Conservation (phyloP, 2,113 vertebrate species). For the Gulo gulo region DNA sequence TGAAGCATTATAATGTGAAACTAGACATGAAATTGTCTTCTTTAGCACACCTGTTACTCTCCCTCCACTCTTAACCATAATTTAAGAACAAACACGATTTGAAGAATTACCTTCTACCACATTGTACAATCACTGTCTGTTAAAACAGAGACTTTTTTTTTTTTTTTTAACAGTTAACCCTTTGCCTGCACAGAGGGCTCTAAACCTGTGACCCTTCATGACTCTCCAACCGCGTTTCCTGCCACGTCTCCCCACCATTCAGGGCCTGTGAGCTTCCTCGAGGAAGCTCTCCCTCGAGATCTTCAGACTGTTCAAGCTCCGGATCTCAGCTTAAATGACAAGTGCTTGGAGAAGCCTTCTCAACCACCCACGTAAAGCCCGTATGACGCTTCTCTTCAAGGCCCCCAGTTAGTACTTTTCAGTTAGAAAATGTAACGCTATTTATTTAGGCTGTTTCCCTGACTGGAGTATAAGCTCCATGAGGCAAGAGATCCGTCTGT, state of each 20-base stretch:
- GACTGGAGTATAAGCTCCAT: background rate
- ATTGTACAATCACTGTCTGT: background rate
- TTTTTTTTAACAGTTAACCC: background rate
- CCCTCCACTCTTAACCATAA: background rate
- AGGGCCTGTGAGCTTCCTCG: background rate
- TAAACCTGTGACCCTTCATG: background rate
- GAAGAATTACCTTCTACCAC: background rate
- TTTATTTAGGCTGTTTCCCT: background rate
- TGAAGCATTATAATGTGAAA: background rate
- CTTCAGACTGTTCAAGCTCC: background rate
- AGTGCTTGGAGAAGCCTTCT: background rate
- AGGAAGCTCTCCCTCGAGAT: background rate
- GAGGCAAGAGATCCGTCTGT: background rate
- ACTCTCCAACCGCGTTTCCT: background rate
- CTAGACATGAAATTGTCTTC: background rate
- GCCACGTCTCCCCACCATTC: background rate
- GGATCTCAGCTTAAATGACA: background rate
- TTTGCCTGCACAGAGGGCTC: background rate
- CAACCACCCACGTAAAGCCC: background rate
- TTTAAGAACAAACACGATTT: background rate
- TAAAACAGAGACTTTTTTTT: background rate
- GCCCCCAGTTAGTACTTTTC: background rate
- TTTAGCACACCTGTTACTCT: background rate
- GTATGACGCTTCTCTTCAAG: background rate
- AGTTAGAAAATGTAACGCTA: fast-evolving